Base-by-base conservation (phyloP, 1,140 invertebrate genomes). In the Diachasmimorpha longicaudata region DNA sequence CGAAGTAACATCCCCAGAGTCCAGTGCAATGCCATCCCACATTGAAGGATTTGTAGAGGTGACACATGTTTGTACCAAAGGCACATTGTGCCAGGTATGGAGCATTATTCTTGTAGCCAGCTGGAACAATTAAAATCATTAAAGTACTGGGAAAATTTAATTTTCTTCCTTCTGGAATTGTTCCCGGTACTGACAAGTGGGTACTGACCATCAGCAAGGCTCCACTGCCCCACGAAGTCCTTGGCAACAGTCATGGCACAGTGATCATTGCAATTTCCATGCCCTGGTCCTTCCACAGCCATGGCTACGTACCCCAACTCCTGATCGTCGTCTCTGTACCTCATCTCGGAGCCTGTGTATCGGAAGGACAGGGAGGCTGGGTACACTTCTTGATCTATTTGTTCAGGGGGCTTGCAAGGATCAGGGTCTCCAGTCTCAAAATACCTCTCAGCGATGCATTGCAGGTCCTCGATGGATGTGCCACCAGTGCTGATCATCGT, bases 1-100 rank as follows among this genome's bases (percentile, higher is more conserved):
- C 77, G 31, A 88, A 89, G 42, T 89, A 84, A 19, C 85, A 83
- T 5, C 89, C 89, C 85, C 88, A 90, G 1, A 90, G 81, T 19
- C 88, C 85, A 0, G 85, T 88, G 71, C 87, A 86, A 36, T 82
- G 79, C 74, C 87, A 90, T 13, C 81, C 80, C 6, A 87, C 80
- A 66, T 86, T 82, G 68, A 90, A 89, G 2, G 87, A 79, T 81
- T 89, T 86, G 68, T 88, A 90, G 0, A 82, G 77, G 36, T 89
- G 80, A 46, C 87, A 88, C 0, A 86, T 67, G 4, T 80, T 77
- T 23, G 71, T 73, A 13, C 85, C 86, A 4, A 80, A 85, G 14
- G 79, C 78, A n/a, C 81, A 66, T 9, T 82, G 82, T 1, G 86
- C 87, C 1, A 89, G 46, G 14, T 75, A 76, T 1, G 73, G 73